These are phyloP conservation scores for Lasioglossum lativentre DNA, from an alignment of 2,888 invertebrate species.

Conservation along the genomic window DNA sequence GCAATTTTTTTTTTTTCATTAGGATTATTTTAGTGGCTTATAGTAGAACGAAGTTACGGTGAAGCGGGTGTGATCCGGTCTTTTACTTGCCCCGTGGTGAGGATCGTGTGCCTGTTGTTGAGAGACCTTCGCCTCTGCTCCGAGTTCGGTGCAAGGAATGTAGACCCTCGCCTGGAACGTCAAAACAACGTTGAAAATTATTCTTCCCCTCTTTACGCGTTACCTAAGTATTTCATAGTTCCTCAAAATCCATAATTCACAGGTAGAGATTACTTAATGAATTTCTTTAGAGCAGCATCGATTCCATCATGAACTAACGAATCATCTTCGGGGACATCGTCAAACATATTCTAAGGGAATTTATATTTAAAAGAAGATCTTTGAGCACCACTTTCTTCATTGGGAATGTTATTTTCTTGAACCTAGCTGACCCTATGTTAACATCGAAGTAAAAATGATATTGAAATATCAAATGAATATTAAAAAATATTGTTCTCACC, in stretches of 20 bases:
- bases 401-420: background rate
- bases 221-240: background rate
- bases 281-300: background rate
- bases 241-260: background rate
- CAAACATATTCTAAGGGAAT: background rate
- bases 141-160: constrained; percentile 91
- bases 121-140: constrained; percentile 93
- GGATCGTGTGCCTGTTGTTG: constrained; percentile 88
- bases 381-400: background rate
- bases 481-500: constrained; percentile 86
- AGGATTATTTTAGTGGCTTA: constrained; percentile 76
- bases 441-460: no score
- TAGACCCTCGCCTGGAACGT: constrained; percentile 87
- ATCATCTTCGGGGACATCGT: background rate
- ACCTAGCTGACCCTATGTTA: no score
- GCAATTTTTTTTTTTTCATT: constrained; percentile 70
- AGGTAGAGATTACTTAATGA: background rate
- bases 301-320: background rate
- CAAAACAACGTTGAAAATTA: background rate
- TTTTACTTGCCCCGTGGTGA: constrained; percentile 85
- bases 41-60: constrained; percentile 69
- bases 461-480: no score
- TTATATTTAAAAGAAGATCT: background rate
- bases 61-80: constrained; percentile 61
- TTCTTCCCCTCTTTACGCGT: background rate